These are phyloP conservation scores for Eurystomus gularis DNA, from an alignment of 2,113 vertebrate species.

Conservation along the genomic window DNA sequence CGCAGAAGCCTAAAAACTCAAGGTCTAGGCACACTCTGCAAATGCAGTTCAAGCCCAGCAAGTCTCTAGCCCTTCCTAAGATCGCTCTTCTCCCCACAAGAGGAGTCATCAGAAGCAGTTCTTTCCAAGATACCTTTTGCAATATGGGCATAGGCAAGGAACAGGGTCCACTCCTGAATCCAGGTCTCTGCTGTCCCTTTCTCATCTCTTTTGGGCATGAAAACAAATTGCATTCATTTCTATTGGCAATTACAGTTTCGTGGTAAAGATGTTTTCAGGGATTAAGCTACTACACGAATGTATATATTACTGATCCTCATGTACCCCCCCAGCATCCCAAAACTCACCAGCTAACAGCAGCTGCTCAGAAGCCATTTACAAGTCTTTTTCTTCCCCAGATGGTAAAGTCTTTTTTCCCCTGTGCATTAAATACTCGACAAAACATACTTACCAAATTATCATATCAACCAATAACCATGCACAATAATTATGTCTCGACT, in stretches of 20 bases:
- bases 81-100: neutral
- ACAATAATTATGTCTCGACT: constrained; percentile 39
- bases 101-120: neutral
- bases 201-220: neutral
- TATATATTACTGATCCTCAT: neutral
- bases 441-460: constrained; percentile 21
- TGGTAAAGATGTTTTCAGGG: neutral
- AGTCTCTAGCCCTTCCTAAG: neutral
- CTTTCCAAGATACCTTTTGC: neutral
- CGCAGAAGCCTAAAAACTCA: neutral
- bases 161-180: neutral
- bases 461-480: neutral
- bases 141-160: neutral
- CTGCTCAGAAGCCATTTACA: neutral
- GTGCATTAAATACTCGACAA: neutral
- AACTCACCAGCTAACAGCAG: neutral
- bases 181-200: neutral
- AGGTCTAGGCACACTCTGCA: neutral
- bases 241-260: neutral
- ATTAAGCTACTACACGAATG: neutral
- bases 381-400: neutral
- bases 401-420: neutral
- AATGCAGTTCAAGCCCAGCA: neutral
- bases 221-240: neutral
- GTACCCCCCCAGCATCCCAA: neutral